These are phyloP conservation scores for Rostratula benghalensis DNA, from an alignment of 2,113 vertebrate genomes.

Conservation along the genomic window DNA sequence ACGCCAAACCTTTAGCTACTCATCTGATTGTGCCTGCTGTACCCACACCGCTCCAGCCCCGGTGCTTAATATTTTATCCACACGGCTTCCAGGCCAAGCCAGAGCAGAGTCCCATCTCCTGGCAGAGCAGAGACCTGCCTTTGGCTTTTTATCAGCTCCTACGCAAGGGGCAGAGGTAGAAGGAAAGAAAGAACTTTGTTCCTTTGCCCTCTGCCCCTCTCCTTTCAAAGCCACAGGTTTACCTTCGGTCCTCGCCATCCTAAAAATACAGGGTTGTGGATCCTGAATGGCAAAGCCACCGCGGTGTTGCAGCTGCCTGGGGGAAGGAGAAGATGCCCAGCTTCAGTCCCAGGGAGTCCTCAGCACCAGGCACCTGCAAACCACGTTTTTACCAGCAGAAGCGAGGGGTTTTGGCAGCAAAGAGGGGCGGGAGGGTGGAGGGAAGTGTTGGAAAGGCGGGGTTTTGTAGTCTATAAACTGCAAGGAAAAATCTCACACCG, in stretches of 20 bases:
- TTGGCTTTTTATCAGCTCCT: constrained; percentile 14
- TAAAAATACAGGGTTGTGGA: background rate
- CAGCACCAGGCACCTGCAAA: background rate
- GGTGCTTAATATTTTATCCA: constrained; percentile 65
- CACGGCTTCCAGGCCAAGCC: background rate
- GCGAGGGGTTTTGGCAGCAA: rapidly evolving
- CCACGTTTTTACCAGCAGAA: background rate
- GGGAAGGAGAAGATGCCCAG: background rate
- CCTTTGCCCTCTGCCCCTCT: constrained; percentile 4
- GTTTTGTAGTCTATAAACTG: background rate
- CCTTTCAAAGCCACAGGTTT: constrained; percentile 39
- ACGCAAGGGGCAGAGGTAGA: constrained; percentile 6
- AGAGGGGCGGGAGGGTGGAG: background rate
- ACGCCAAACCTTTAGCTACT: constrained; percentile 72
- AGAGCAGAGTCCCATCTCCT: constrained; percentile 22
- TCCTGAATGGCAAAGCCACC: background rate
- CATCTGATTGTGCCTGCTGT: constrained; percentile 66
- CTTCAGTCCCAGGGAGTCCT: background rate
- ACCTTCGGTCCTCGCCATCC: background rate
- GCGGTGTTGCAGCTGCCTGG: background rate
- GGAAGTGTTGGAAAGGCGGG: background rate
- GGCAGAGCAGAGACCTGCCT: background rate
- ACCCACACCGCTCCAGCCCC: background rate
- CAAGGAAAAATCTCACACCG: background rate
- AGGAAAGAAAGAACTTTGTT: constrained; percentile 32